Base-by-base conservation (phyloP, 2,888 invertebrate genomes). In the Dastarcus helophoroides region DNA sequence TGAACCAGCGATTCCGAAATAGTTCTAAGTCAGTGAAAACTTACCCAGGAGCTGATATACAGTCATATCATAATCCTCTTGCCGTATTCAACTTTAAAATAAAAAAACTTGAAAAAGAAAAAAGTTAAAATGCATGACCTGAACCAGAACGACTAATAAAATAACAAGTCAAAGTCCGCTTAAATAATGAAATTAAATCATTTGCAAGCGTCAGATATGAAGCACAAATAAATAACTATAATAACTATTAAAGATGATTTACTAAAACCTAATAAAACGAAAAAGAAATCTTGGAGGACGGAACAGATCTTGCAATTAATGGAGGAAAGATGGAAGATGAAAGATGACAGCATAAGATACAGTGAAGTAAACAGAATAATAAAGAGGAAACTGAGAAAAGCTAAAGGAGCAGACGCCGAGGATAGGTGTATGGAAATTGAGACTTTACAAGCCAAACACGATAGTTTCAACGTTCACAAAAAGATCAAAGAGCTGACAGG, bases 401-500 rank as follows among this genome's bases (percentile, higher is more conserved):
- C n/a, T n/a, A n/a, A n/a, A n/a, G n/a, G n/a, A n/a, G n/a, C n/a
- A n/a, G n/a, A n/a, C n/a, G n/a, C n/a, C n/a, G n/a, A n/a, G n/a
- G n/a, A n/a, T n/a, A n/a, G n/a, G n/a, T n/a, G n/a, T n/a, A n/a
- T n/a, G 29, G 34, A 33, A 36, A 33, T 31, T 8, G 21, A 26
- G 15, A 15, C 17, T 2, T 9, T 34, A 22, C 17, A 33, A 25
- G n/a, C 13, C 9, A 30, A 25, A 24, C 30, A 23, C 21, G 30
- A 33, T 19, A 22, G 28, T 23, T 31, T 33, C 15, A 30, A 33
- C 9, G 12, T 33, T n/a, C 30, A 33, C 21, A 33, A 30, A 15
- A 33, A 33, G 22, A 33, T 33, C 9, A 33, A 34, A 15, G 21
- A 25, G n/a, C n/a, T n/a, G n/a, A n/a, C n/a, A n/a, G n/a, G n/a